Evolutionary conservation across 1,140 invertebrate genomes (phyloP), one percentile per base, ranked within the genome.

Genomic region (Antheraea mylitta): DNA sequence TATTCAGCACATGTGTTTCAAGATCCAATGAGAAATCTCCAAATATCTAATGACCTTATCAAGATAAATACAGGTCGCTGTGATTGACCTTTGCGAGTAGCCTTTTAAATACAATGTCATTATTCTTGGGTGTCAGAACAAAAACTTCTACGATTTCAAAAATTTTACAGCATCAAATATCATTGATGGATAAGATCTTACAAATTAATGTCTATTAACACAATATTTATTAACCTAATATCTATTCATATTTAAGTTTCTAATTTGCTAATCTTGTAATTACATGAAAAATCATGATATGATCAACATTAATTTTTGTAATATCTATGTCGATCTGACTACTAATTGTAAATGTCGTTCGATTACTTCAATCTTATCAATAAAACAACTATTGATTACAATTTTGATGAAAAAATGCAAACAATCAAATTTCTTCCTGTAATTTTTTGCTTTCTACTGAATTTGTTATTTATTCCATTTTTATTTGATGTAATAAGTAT

Each of bases 361-460:
- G 61, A 36, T 61, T 36, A 63, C 18, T 30, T 36, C 30, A 63
- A 63, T 63, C 61, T 63, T 63, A 63, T 63, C 61, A 37, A n/a
- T 37, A 63, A 30, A 63, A 63, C 22, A 30, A 10, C 36, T 63
- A 36, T 37, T 63, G 30, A 63, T 63, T 63, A 36, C 22, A 7
- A 36, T 9, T 63, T 63, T 63, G 61, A 63, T 63, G 61, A 63
- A 16, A 11, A 63, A 63, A 13, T 37, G 7, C 61, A 36, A 63
- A 30, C 16, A 53, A 53, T 13, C 13, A 16, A 53, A 53, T 13
- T 42, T 42, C 8, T 42, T 42, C 11, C 38, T 42, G 7, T 42
- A 11, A 4, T 42, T 42, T 19, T 30, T 19, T 22, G 30, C 4
- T 61, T 19, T 22, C 19, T 22, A 61, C 19, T 19, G 18, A 59